These are phyloP conservation scores for Eolophus roseicapilla DNA, from an alignment of 2,113 vertebrate species.

Conservation along the genomic window DNA sequence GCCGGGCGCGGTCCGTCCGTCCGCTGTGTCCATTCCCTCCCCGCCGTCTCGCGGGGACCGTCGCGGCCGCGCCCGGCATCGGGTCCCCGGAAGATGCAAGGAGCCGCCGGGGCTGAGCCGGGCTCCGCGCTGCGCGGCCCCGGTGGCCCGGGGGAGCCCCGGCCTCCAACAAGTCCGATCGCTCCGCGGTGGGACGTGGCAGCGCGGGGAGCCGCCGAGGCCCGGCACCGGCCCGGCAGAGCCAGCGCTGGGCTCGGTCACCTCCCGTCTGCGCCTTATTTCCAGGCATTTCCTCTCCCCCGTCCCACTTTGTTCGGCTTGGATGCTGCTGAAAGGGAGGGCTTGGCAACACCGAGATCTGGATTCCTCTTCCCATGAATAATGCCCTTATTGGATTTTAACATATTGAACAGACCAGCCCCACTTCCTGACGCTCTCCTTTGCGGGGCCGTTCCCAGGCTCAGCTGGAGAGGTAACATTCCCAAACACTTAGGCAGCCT, in stretches of 20 bases:
- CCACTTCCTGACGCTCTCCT: constrained; percentile 18
- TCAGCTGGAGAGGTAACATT: constrained; percentile 55
- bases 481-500: constrained; percentile 42
- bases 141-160: not conserved
- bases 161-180: not conserved
- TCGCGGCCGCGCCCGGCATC: not conserved
- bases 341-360: constrained; percentile 48
- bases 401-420: constrained; percentile 37
- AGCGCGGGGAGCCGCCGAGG: not conserved
- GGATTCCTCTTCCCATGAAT: constrained; percentile 67
- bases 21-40: not conserved
- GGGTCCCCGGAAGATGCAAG: not conserved
- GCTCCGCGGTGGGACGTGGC: constrained; percentile 1
- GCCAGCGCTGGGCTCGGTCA: not conserved
- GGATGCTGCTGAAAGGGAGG: constrained; percentile 65
- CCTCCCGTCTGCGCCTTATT: constrained; percentile 42
- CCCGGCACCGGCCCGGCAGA: not conserved
- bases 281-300: constrained; percentile 64
- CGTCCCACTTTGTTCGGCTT: constrained; percentile 60
- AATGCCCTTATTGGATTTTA: constrained; percentile 68
- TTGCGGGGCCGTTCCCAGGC: constrained; percentile 11
- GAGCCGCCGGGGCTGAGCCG: not conserved
- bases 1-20: not conserved
- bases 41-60: not conserved
- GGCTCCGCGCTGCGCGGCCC: not conserved